Evolutionary conservation across 2,113 vertebrate species (phyloP).

Genomic region (Chauna torquata): DNA sequence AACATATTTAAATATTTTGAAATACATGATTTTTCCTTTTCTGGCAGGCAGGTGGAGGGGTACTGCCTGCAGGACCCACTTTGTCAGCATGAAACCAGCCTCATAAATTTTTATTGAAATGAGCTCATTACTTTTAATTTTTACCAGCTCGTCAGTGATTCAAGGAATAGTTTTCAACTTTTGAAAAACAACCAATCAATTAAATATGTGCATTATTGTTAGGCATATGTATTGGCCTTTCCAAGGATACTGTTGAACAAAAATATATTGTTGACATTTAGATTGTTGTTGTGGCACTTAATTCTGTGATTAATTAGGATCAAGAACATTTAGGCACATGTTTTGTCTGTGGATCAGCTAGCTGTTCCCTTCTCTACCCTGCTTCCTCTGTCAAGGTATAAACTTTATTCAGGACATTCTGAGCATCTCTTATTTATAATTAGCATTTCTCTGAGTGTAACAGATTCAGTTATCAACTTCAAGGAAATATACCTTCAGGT

Average conservation of each 20-base stretch:
- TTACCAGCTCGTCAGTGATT: constrained; percentile 10
- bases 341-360: background rate
- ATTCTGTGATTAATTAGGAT: background rate
- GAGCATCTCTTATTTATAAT: background rate
- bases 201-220: background rate
- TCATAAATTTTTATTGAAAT: constrained; percentile 75
- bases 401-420: background rate
- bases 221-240: background rate
- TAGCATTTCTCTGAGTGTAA: constrained; percentile 37
- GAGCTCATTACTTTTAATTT: constrained; percentile 72
- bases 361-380: background rate
- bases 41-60: constrained; percentile 25
- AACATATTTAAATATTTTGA: constrained; percentile 24
- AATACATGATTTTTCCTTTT: constrained; percentile 10
- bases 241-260: background rate
- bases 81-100: constrained; percentile 59
- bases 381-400: background rate
- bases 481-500: constrained; percentile 75
- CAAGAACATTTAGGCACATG: background rate
- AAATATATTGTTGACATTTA: background rate
- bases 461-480: constrained; percentile 47
- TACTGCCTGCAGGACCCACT: constrained; percentile 41
- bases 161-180: background rate
- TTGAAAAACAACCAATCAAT: background rate
- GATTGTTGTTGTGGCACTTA: background rate